phyloP scores from a whole-genome alignment of 2,797 vertebrate genomes.

The Xerus rutilus region DNA sequence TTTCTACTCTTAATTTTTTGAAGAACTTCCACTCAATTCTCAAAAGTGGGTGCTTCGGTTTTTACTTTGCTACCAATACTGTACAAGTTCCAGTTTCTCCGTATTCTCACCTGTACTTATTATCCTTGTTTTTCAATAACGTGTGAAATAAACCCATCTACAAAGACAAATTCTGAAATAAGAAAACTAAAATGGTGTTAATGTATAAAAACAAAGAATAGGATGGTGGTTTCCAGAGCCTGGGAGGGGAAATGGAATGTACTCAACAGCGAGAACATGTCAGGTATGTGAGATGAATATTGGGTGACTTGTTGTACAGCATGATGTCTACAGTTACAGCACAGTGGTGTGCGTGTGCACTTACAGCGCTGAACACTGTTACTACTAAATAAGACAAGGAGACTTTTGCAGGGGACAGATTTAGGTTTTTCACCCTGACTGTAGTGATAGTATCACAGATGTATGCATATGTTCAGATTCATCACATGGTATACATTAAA shows the following conservation, averaged over 20 bases:
- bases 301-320: too few relatives aligned
- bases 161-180: background rate
- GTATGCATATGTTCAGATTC: background rate
- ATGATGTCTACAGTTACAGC: background rate
- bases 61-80: background rate
- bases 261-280: background rate
- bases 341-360: too few relatives aligned
- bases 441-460: background rate
- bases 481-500: background rate
- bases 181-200: background rate
- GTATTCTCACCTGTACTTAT: background rate
- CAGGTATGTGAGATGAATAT: too few relatives aligned
- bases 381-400: background rate
- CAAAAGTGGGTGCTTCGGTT: fast-evolving
- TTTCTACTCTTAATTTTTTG: background rate
- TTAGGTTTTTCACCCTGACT: background rate
- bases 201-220: background rate
- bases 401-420: background rate
- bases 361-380: background rate
- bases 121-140: background rate
- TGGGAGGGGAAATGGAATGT: background rate
- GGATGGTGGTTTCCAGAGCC: background rate
- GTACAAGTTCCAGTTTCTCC: background rate
- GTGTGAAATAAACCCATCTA: background rate
- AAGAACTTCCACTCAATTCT: background rate